Evolutionary conservation across 2,113 vertebrate genomes (phyloP).

Genomic region (Corythornis madagascariensis): DNA sequence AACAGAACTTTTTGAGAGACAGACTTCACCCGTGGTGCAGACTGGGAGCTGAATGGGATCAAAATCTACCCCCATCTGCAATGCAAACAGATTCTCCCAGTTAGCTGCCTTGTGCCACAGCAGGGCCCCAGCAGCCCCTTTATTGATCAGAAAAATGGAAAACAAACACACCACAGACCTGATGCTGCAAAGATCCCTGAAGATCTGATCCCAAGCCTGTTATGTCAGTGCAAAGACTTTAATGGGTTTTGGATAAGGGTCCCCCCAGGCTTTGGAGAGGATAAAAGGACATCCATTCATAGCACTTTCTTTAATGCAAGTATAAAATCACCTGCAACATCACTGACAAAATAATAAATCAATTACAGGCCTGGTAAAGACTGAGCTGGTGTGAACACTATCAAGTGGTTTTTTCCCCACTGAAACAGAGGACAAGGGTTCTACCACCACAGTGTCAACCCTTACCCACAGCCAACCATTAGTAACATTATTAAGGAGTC

Average conservation of each 20-base stretch:
- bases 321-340: neutral
- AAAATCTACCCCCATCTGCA: neutral
- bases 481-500: neutral
- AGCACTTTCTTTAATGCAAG: neutral
- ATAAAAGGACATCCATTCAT: neutral
- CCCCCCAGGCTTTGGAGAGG: neutral
- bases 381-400: neutral
- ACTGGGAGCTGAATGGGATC: neutral
- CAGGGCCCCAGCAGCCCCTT: neutral
- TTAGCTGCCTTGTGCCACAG: neutral
- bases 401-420: neutral
- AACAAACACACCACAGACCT: conserved; percentile 8
- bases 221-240: neutral
- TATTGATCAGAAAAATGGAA: conserved; percentile 21
- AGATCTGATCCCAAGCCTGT: neutral
- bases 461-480: neutral
- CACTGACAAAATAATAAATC: neutral
- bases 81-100: neutral
- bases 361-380: neutral
- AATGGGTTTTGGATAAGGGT: conserved; percentile 6
- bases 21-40: neutral
- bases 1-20: neutral
- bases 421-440: neutral
- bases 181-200: neutral
- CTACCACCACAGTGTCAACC: neutral